Conservation (phyloP, 2,888 invertebrate genomes). For the Tetragonisca angustula region DNA sequence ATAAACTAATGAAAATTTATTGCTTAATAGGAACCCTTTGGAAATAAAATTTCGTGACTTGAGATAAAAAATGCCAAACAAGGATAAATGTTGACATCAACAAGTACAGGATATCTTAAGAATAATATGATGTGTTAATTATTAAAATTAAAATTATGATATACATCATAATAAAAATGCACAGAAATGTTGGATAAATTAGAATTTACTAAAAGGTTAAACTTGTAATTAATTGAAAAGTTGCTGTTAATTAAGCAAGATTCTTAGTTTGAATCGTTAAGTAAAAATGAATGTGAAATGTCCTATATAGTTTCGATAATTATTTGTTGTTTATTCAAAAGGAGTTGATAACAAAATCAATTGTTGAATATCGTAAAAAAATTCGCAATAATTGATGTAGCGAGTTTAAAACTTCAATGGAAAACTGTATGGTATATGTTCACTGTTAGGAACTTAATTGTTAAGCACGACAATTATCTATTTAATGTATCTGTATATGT, state of each 20-base stretch:
- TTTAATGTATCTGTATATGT: slow-evolving; percentile 8
- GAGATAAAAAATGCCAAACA: not conserved
- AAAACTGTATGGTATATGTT: slow-evolving; percentile 19
- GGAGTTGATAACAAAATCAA: not conserved
- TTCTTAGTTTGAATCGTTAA: not conserved
- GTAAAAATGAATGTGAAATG: not conserved
- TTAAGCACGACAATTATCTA: slow-evolving; percentile 25
- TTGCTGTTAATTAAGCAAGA: not conserved
- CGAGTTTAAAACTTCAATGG: not conserved
- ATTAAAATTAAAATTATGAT: not conserved
- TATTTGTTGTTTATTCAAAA: not conserved
- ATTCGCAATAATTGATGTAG: not conserved
- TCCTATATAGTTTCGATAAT: not conserved
- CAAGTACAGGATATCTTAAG: not conserved
- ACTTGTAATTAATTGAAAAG: not conserved
- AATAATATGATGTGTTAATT: not conserved
- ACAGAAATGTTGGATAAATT: not conserved
- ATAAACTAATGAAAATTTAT: not conserved
- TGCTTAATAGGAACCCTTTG: not conserved
- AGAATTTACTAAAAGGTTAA: not conserved
- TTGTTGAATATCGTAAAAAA: not conserved
- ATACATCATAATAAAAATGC: not conserved
- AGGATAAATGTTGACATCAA: not conserved
- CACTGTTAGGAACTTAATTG: slow-evolving; percentile 55
- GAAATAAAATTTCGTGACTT: not conserved